Evolutionary conservation across 2,797 vertebrate species (phyloP).

Genomic region (Sparus aurata): DNA sequence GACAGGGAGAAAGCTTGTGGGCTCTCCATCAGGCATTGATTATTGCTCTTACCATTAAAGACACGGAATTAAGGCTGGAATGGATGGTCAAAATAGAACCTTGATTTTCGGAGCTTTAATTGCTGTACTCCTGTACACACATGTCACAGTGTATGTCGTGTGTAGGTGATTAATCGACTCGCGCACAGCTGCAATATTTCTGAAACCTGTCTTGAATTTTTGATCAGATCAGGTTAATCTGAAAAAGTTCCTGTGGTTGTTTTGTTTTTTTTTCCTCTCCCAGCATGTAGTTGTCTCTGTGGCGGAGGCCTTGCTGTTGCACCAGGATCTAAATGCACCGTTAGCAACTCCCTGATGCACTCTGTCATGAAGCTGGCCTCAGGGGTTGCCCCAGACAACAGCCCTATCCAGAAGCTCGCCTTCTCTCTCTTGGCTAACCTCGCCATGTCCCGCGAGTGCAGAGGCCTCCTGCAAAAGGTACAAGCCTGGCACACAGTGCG

Average conservation of each 20-base stretch:
- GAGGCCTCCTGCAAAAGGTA: conserved; percentile 94
- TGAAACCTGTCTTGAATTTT: neutral
- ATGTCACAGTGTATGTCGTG: neutral
- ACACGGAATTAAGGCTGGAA: neutral
- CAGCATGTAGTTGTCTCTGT: conserved; percentile 93
- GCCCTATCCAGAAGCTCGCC: conserved; percentile 85
- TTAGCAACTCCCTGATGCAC: conserved; percentile 89
- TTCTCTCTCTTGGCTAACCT: conserved; percentile 94
- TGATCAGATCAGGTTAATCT: neutral
- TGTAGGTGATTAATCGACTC: neutral
- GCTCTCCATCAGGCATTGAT: neutral
- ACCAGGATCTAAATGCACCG: conserved; percentile 79
- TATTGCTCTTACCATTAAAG: neutral
- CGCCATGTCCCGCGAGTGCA: conserved; percentile 92
- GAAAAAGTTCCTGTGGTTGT: neutral
- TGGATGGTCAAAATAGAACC: neutral
- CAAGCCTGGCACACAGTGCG: neutral
- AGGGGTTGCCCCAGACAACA: conserved; percentile 85
- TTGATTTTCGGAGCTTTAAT: neutral
- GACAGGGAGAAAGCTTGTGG: neutral
- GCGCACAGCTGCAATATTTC: neutral
- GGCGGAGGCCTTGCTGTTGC: conserved; percentile 71
- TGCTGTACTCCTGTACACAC: neutral
- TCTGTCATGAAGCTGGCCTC: conserved; percentile 91
- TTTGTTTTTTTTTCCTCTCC: neutral